These are phyloP conservation scores for Drosophila pegasa DNA, from an alignment of 2,888 invertebrate species.

Conservation along the genomic window DNA sequence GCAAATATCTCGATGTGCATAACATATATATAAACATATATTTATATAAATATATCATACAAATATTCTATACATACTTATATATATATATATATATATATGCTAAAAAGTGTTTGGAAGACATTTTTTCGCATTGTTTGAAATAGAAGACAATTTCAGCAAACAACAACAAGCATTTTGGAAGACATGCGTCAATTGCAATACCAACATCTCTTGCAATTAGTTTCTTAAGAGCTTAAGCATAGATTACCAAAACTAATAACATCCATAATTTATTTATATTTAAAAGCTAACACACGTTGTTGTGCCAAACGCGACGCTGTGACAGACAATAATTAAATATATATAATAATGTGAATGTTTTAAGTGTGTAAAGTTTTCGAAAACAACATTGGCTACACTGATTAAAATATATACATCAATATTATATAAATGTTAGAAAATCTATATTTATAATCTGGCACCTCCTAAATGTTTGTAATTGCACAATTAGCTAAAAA, in stretches of 20 bases:
- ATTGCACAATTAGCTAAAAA: slow-evolving; percentile 55
- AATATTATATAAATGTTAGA: slow-evolving; percentile 44
- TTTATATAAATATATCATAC: slow-evolving; percentile 38
- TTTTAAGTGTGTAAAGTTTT: slow-evolving; percentile 48
- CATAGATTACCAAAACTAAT: slow-evolving; percentile 20
- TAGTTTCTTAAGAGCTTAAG: slow-evolving; percentile 61
- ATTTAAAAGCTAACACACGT: slow-evolving; percentile 70
- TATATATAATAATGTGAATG: slow-evolving; percentile 47
- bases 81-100: slow-evolving; percentile 15
- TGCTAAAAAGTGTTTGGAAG: slow-evolving; percentile 77
- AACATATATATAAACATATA: slow-evolving; percentile 43
- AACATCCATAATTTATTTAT: slow-evolving; percentile 45
- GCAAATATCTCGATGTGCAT: slow-evolving; percentile 67
- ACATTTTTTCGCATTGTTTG: slow-evolving; percentile 74
- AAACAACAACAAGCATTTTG: slow-evolving; percentile 78
- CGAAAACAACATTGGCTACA: slow-evolving; percentile 45
- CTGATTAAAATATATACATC: slow-evolving; percentile 24
- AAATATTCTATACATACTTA: slow-evolving; percentile 23
- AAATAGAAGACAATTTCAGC: slow-evolving; percentile 64
- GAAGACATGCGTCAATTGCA: slow-evolving; percentile 80
- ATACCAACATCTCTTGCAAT: slow-evolving; percentile 56
- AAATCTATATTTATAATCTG: slow-evolving; percentile 48
- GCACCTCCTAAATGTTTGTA: slow-evolving; percentile 60
- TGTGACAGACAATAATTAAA: slow-evolving; percentile 85
- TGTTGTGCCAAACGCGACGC: slow-evolving; percentile 82